phyloP scores from a whole-genome alignment of 2,888 invertebrate species.

The Junonia oenone region DNA sequence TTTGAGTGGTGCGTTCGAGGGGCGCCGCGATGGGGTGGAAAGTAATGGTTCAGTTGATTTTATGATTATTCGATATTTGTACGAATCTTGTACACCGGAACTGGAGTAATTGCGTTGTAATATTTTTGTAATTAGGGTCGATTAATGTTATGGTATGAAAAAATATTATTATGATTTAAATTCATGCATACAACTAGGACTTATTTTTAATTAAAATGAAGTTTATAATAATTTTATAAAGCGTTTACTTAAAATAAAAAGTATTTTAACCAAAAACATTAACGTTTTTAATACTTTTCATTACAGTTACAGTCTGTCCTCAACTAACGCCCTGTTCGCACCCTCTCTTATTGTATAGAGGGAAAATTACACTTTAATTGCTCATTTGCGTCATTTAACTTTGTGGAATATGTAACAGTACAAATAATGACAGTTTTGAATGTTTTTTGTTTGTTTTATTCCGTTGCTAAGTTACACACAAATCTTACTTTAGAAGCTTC shows the following conservation, averaged over 20 bases:
- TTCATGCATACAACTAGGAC: no score
- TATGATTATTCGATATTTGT: slow-evolving; percentile 65
- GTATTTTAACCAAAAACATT: background rate
- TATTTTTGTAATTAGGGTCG: slow-evolving; percentile 42
- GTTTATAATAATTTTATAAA: no score
- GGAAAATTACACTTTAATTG: slow-evolving; percentile 48
- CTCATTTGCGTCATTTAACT: slow-evolving; percentile 50
- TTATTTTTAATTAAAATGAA: no score
- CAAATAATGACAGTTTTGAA: slow-evolving; percentile 26
- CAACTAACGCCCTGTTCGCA: slow-evolving; percentile 5
- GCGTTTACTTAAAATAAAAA: no score
- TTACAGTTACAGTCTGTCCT: background rate
- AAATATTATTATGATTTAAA: background rate
- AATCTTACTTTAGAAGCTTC: slow-evolving; percentile 6
- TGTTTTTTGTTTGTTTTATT: slow-evolving; percentile 27
- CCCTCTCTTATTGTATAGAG: slow-evolving; percentile 25
- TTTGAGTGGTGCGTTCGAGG: slow-evolving; percentile 73
- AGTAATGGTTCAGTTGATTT: slow-evolving; percentile 62
- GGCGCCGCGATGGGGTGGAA: slow-evolving; percentile 55
- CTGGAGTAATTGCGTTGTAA: slow-evolving; percentile 40
- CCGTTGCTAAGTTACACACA: slow-evolving; percentile 24
- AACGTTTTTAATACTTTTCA: background rate
- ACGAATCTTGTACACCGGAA: slow-evolving; percentile 57
- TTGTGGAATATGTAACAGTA: slow-evolving; percentile 31
- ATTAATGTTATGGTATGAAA: slow-evolving; percentile 13